phyloP scores from a whole-genome alignment of 2,797 vertebrate species.

The Calcarius lapponicus region DNA sequence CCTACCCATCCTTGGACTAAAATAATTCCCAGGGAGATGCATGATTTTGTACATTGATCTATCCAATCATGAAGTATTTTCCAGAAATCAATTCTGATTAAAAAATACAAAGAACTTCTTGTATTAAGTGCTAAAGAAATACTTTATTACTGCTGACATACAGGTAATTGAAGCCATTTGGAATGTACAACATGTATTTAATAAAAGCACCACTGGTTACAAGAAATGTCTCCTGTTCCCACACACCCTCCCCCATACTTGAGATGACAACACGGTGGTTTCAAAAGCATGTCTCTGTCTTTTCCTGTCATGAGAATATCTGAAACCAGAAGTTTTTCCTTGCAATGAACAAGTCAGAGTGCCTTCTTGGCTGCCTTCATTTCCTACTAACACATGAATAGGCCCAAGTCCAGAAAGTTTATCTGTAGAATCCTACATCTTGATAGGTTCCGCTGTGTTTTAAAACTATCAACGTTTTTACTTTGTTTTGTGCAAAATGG shows the following conservation, averaged over 20 bases:
- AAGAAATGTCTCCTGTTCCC: neutral
- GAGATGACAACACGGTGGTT: neutral
- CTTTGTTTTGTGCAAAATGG: neutral
- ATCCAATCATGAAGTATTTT: neutral
- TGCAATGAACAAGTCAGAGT: neutral
- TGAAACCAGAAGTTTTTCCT: neutral
- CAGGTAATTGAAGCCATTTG: neutral
- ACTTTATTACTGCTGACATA: neutral
- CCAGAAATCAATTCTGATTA: constrained; percentile 10
- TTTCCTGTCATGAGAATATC: neutral
- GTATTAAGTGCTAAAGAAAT: neutral
- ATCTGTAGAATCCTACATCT: neutral
- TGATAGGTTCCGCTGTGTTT: neutral
- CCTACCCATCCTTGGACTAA: neutral
- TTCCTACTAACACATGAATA: neutral
- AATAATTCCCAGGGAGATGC: neutral
- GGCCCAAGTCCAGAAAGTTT: neutral
- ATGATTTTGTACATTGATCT: neutral
- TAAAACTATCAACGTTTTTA: neutral
- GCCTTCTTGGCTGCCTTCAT: neutral
- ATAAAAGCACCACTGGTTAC: neutral
- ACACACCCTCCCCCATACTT: neutral
- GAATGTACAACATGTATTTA: neutral
- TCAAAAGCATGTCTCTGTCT: neutral
- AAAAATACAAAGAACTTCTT: neutral